A percentile compares a stretch with the other conserved stretches of the same genome.
Conservation (phyloP, 2,797 vertebrate species). For the Clangula hyemalis region DNA sequence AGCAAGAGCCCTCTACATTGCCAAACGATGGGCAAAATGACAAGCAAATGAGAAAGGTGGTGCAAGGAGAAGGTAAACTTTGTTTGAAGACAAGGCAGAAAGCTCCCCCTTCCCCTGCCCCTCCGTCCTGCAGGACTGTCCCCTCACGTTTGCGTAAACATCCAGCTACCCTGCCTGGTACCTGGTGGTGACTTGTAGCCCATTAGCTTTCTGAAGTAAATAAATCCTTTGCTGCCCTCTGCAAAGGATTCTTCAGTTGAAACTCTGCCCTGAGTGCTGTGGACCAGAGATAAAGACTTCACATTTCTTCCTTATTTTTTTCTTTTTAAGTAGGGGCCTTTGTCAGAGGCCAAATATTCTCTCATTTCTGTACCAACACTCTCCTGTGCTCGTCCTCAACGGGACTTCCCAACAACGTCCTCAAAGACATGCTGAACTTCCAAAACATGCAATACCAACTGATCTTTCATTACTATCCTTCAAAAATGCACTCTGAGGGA, state of each 20-base stretch:
- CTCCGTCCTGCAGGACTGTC: neutral
- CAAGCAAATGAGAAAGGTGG: too few species aligned
- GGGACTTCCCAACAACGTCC: neutral
- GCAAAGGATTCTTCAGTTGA: neutral
- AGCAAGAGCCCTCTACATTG: too few species aligned
- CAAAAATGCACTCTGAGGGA: constrained; percentile 1
- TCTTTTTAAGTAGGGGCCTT: neutral
- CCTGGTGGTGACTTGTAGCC: neutral
- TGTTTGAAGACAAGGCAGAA: neutral
- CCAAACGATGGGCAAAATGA: too few species aligned
- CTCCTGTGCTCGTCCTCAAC: neutral
- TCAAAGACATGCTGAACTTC: neutral
- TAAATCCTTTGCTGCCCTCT: neutral
- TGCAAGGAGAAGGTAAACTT: neutral
- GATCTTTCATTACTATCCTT: neutral
- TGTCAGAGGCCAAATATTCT: neutral
- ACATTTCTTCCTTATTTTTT: neutral
- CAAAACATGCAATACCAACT: neutral
- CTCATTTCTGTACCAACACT: neutral
- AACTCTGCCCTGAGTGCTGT: neutral
- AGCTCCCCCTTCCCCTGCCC: neutral
- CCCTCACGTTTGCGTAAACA: neutral
- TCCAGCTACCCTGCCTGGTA: neutral
- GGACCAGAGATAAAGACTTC: neutral
- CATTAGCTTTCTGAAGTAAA: neutral